Base-by-base conservation (phyloP, 2,113 vertebrate genomes). In the Macquaria ambigua region DNA sequence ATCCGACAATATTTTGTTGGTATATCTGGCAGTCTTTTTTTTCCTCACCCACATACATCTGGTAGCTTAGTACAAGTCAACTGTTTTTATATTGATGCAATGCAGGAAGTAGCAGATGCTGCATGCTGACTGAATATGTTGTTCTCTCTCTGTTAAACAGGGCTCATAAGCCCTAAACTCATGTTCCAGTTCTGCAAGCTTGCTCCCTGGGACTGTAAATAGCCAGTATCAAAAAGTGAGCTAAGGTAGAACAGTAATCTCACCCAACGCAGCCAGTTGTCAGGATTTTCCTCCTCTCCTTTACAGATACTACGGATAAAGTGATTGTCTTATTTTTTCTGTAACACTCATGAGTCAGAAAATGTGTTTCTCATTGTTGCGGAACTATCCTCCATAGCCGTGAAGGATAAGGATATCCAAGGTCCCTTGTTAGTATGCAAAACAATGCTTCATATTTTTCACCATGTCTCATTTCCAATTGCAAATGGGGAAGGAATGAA, bases 371-470 rank as follows among this genome's bases (percentile, higher is more conserved):
- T 85, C 64, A 62, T 87, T 71, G 81, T 88, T 72, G 75, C 53
- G 66, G 70, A 84, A 79, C 82, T 28, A 52, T 78, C 75, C 77
- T 73, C 70, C 73, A 55, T 37, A 87, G 77, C 76, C 78, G 55
- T 89, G 92, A 91, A 91, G 89, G 90, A 90, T 89, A 70, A 83
- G 75, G 74, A 87, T 79, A 89, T 83, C 85, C 83, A 87, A 80
- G 79, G 81, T 79, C 86, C 90, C 87, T 92, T 58, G 67, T 95
- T 93, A 93, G 86, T 89, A 95, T 95, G 93, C 93, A 90, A 90
- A 94, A 93, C 90, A 92, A 88, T 74, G 73, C 87, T 81, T 88
- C 89, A 72, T 82, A 85, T 87, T 91, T 90, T 85, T 72, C 90
- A 82, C 87, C 87, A 74, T 69, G 82, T 90, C 89, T 94, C 87